A percentile compares a stretch with the other conserved stretches of the same genome.
These are phyloP conservation scores for Pygmarrhopalites habei DNA, from an alignment of 1,140 invertebrate species.

Conservation along the genomic window DNA sequence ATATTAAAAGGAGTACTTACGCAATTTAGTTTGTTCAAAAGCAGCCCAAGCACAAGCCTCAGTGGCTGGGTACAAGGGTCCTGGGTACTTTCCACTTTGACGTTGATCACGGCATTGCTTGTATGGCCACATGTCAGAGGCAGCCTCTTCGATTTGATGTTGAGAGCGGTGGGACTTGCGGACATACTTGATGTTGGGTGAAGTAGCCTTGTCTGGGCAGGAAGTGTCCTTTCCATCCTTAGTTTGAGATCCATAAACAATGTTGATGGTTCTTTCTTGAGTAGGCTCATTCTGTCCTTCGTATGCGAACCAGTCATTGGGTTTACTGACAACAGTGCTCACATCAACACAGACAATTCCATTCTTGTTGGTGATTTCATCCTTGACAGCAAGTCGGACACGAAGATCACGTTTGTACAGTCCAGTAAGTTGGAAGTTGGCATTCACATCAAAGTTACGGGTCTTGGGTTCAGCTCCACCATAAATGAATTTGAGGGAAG, in stretches of 20 bases:
- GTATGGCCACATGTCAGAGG: constrained; percentile 31
- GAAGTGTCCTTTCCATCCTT: constrained; percentile 23
- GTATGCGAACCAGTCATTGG: constrained; percentile 29
- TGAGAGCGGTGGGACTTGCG: constrained; percentile 29
- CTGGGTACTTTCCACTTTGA: constrained; percentile 29
- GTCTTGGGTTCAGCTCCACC: constrained; percentile 32
- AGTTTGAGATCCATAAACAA: constrained; percentile 26
- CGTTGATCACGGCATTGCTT: constrained; percentile 30
- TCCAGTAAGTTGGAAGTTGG: constrained; percentile 21
- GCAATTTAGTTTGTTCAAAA: constrained; percentile 37
- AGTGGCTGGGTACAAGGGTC: constrained; percentile 25
- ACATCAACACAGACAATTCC: constrained; percentile 35
- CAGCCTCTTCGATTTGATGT: constrained; percentile 31
- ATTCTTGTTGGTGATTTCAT: constrained; percentile 23
- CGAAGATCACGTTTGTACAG: constrained; percentile 27
- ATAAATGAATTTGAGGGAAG: constrained; percentile 30
- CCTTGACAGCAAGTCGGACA: constrained; percentile 20
- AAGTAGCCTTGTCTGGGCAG: constrained; percentile 32
- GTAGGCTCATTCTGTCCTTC: constrained; percentile 35
- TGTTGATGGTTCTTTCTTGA: constrained; percentile 31
- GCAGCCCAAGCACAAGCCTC: constrained; percentile 34
- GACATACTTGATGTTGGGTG: constrained; percentile 28
- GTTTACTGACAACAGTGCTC: constrained; percentile 12
- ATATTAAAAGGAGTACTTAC: too few relatives aligned
- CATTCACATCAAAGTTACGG: constrained; percentile 21